A percentile compares a stretch with the other conserved stretches of the same genome.
Conservation (phyloP, 1,140 invertebrate genomes). For the Apocrypta bakeri region DNA sequence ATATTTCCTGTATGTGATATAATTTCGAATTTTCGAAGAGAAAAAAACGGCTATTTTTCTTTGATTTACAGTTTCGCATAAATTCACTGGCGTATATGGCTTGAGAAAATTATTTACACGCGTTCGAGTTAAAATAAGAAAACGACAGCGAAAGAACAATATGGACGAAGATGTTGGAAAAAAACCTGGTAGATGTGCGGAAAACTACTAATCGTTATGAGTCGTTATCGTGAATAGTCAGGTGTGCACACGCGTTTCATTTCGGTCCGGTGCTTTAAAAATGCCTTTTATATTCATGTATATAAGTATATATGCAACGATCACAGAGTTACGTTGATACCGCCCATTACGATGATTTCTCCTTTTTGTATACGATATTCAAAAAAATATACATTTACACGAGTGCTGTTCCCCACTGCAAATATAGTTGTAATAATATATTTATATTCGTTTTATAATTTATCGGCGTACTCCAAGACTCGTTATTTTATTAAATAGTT, state of each 20-base stretch:
- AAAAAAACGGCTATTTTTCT: too few relatives aligned
- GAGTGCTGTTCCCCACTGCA: too few relatives aligned
- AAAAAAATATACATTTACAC: too few relatives aligned
- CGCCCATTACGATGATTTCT: background rate
- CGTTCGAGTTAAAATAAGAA: slow-evolving; percentile 11
- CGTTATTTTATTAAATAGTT: too few relatives aligned
- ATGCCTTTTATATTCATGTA: background rate
- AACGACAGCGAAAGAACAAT: slow-evolving; percentile 1
- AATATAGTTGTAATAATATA: too few relatives aligned
- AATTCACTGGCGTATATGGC: too few relatives aligned
- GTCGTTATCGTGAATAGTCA: slow-evolving; percentile 56
- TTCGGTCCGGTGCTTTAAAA: background rate
- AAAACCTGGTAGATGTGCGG: slow-evolving; percentile 36
- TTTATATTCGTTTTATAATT: too few relatives aligned
- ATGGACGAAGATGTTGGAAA: slow-evolving; percentile 14
- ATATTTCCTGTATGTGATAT: too few relatives aligned
- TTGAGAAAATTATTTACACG: background rate
- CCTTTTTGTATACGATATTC: too few relatives aligned
- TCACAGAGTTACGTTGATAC: background rate
- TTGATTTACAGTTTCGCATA: too few relatives aligned
- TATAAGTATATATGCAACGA: background rate
- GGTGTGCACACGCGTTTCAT: slow-evolving; percentile 41
- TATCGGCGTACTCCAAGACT: too few relatives aligned
- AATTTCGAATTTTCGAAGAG: too few relatives aligned
- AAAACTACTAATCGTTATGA: slow-evolving; percentile 46